Evolutionary conservation across 2,888 invertebrate species (phyloP).

Genomic region (Chrysolina americana): DNA sequence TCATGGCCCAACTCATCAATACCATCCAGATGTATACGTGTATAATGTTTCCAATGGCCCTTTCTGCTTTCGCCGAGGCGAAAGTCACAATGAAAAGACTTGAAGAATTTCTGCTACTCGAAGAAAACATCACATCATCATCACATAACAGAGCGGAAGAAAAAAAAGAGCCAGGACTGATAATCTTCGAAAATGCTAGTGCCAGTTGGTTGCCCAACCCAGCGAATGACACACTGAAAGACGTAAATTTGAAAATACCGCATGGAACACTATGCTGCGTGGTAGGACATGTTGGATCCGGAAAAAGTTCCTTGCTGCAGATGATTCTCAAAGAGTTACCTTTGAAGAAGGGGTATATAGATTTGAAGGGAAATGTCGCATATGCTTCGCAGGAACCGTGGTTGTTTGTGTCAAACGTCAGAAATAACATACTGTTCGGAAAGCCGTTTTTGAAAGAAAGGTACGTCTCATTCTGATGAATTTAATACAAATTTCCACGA

Average conservation of each 20-base stretch:
- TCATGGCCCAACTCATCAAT: conserved; percentile 84
- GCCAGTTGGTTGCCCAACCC: conserved; percentile 61
- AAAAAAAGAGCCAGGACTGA: conserved; percentile 57
- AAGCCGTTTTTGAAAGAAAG: conserved; percentile 73
- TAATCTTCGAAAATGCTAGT: conserved; percentile 52
- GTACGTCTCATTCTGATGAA: conserved; percentile 50
- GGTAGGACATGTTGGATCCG: conserved; percentile 79
- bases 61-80: conserved; percentile 58
- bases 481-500: too few species aligned
- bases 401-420: conserved; percentile 80
- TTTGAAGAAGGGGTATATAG: conserved; percentile 74
- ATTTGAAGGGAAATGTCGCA: conserved; percentile 76
- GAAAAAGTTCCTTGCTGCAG: conserved; percentile 80
- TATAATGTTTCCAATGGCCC: conserved; percentile 59
- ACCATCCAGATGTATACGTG: conserved; percentile 69
- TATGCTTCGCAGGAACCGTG: conserved; percentile 89
- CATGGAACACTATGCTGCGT: conserved; percentile 66
- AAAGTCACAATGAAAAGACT: conserved; percentile 59
- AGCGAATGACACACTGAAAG: conserved; percentile 66
- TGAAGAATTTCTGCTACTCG: conserved; percentile 58
- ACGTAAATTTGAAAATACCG: conserved; percentile 51
- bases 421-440: conserved; percentile 88
- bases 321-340: conserved; percentile 83
- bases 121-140: conserved; percentile 49
- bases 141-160: conserved; percentile 44